Conservation (phyloP, 2,113 vertebrate species). For the Nettapus auritus region DNA sequence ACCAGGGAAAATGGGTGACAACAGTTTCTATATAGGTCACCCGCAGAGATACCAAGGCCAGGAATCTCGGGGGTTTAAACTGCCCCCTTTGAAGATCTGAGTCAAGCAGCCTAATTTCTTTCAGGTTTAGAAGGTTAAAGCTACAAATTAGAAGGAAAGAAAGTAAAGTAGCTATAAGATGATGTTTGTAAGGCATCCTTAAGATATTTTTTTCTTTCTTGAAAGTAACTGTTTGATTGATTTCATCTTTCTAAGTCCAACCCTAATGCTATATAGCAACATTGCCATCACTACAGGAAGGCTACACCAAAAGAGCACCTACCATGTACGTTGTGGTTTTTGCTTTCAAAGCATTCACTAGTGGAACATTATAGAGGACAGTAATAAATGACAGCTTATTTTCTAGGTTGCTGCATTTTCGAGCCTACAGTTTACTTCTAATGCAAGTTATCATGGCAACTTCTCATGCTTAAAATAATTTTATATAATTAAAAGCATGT, state of each 20-base stretch:
- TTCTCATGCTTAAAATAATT: neutral
- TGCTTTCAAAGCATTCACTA: neutral
- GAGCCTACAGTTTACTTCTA: neutral
- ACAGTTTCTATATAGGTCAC: neutral
- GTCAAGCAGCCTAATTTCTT: neutral
- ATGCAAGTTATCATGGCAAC: neutral
- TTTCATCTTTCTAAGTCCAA: neutral
- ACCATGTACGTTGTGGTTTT: rapidly evolving
- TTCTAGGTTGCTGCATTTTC: neutral
- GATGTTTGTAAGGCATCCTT: neutral
- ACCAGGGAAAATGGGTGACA: neutral
- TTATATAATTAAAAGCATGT: neutral
- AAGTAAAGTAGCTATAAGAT: neutral
- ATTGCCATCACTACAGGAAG: neutral
- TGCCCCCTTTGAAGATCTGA: neutral
- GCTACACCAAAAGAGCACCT: neutral
- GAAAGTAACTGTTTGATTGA: neutral
- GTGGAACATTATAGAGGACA: neutral
- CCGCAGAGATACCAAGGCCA: neutral
- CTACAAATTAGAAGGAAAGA: neutral
- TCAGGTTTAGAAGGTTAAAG: neutral
- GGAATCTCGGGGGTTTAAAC: neutral
- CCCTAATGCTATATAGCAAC: neutral
- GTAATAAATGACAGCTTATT: neutral
- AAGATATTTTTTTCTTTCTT: neutral